A percentile compares a stretch with the other conserved stretches of the same genome.
phyloP scores from a whole-genome alignment of 2,113 vertebrate genomes.

The Ibidorhyncha struthersii region DNA sequence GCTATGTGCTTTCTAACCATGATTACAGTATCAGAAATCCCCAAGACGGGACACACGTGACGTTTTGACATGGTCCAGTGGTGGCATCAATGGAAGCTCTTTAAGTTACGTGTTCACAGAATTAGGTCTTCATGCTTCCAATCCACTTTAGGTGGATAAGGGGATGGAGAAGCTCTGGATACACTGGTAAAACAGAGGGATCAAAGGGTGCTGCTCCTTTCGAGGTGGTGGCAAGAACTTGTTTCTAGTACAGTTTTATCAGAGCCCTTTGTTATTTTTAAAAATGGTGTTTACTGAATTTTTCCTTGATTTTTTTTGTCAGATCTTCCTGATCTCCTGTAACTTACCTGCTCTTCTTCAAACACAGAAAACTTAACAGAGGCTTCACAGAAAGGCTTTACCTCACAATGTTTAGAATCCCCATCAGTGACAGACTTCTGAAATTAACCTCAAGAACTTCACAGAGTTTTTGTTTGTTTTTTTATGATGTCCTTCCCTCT shows the following conservation, averaged over 20 bases:
- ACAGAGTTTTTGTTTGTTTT: not conserved
- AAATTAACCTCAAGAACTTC: not conserved
- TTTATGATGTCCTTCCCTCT: not conserved
- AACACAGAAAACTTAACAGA: not conserved
- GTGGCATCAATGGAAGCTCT: not conserved
- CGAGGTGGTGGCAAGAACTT: not conserved
- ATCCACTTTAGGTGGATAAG: not conserved
- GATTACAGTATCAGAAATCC: not conserved
- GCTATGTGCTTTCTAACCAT: not conserved
- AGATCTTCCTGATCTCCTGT: not conserved
- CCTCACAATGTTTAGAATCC: not conserved
- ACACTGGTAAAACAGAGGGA: not conserved
- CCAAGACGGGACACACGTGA: not conserved
- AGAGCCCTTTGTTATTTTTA: not conserved
- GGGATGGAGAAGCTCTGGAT: not conserved
- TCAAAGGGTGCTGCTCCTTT: not conserved
- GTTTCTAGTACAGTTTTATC: not conserved
- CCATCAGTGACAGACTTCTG: not conserved
- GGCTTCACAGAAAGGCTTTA: not conserved
- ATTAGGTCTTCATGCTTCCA: not conserved
- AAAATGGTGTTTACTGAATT: not conserved
- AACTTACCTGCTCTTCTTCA: not conserved
- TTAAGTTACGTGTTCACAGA: not conserved
- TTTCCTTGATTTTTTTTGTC: not conserved
- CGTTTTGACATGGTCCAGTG: not conserved